Base-by-base conservation (phyloP, 2,888 invertebrate species). In the Entomobrya multifasciata region DNA sequence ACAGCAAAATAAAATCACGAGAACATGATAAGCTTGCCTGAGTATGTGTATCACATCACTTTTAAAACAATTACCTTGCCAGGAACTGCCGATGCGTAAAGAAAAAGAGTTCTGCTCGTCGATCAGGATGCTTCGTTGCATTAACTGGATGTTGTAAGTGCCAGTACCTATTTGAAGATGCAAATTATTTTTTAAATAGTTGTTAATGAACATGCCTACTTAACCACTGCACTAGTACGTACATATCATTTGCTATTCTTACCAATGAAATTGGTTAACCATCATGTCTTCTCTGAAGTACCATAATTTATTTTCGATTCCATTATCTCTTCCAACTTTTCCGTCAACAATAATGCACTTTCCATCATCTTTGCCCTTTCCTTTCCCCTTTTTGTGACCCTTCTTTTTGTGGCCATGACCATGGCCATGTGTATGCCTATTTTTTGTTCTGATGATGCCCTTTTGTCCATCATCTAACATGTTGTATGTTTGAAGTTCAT, bases 201-300 rank as follows among this genome's bases (percentile, higher is more conserved):
- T n/a, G n/a, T n/a, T n/a, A n/a, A n/a, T n/a, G n/a, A n/a, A n/a
- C n/a, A n/a, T n/a, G n/a, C n/a, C n/a, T n/a, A n/a, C n/a, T n/a
- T n/a, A n/a, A n/a, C n/a, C 2, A 62, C 30, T 30, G 6, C 15
- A 10, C 1, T 25, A 60, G 4, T 1, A 62, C n/a, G n/a, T 30
- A n/a, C n/a, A n/a, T n/a, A n/a, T n/a, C n/a, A n/a, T n/a, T n/a
- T n/a, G 13, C 13, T 49, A 3, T 2, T 11, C 49, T 49, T 72
- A 87, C 88, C 86, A 88, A 70, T 88, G 88, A 30, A 65, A 36
- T 11, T 83, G 80, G 30, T 77, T 88, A 20, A 84, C 74, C 86
- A 77, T 52, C 20, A 88, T 41, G 41, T 88, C 88, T 62, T 87
- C 87, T 10, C 83, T 52, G 17, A 77, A 82, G 44, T 87, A 87